Conservation (phyloP, 2,113 vertebrate species). For the Gymnogyps californianus region DNA sequence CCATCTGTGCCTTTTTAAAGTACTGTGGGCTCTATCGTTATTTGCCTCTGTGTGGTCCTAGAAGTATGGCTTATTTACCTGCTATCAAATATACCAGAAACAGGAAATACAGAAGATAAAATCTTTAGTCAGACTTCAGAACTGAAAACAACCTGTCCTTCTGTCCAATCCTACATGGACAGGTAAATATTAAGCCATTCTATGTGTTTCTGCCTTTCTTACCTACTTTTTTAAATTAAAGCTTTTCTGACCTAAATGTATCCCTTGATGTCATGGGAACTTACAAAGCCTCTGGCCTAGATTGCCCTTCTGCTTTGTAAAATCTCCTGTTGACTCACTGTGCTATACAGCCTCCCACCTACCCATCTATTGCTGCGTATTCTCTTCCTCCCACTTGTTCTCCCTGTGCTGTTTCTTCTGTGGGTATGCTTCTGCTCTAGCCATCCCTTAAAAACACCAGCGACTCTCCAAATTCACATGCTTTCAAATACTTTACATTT, state of each 20-base stretch:
- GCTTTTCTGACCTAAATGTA: not conserved
- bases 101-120: not conserved
- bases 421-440: not conserved
- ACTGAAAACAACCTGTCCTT: not conserved
- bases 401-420: not conserved
- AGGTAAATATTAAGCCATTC: not conserved
- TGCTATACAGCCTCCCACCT: not conserved
- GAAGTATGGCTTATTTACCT: not conserved
- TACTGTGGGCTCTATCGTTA: not conserved
- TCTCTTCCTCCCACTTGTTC: not conserved
- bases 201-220: not conserved
- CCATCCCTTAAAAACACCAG: not conserved
- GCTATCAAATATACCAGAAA: not conserved
- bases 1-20: not conserved
- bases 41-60: not conserved
- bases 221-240: not conserved
- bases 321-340: not conserved
- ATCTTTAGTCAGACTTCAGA: not conserved
- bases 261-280: not conserved
- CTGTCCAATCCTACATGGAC: not conserved
- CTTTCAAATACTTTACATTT: not conserved
- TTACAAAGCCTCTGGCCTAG: not conserved
- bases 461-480: not conserved
- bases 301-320: not conserved
- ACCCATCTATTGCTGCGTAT: not conserved